Evolutionary conservation across 1,140 invertebrate genomes (phyloP).

Genomic region (Chrysoperla carnea): DNA sequence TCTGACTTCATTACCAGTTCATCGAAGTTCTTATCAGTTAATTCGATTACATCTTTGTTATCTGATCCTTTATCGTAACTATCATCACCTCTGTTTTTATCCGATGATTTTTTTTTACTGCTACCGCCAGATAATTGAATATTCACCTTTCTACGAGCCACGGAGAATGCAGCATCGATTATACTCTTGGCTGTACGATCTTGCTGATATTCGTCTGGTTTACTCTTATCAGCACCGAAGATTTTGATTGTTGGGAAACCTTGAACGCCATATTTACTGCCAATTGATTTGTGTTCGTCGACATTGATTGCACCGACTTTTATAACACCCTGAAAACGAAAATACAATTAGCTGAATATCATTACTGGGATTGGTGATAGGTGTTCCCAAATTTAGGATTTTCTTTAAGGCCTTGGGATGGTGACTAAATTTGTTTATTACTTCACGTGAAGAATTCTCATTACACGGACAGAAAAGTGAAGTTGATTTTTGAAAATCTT

Average conservation of each 20-base stretch:
- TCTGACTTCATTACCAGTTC: conserved; percentile 76
- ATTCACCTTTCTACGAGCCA: conserved; percentile 49
- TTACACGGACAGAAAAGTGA: too few relatives aligned
- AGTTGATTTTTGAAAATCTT: too few relatives aligned
- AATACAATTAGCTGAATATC: too few relatives aligned
- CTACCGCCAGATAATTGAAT: conserved; percentile 37
- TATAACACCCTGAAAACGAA: conserved; percentile 52
- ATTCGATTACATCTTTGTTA: conserved; percentile 67
- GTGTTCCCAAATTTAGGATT: too few relatives aligned
- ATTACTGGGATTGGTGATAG: too few relatives aligned
- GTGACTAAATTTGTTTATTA: too few relatives aligned
- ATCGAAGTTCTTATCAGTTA: conserved; percentile 92
- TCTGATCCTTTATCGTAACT: conserved; percentile 12
- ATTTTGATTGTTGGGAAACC: conserved; percentile 97
- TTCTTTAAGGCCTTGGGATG: too few relatives aligned
- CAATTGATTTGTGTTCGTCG: conserved; percentile 72
- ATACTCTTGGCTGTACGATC: conserved; percentile 69
- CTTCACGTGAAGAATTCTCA: too few relatives aligned
- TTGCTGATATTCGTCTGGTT: conserved; percentile 76
- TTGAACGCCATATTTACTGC: conserved; percentile 59
- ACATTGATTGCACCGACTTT: conserved; percentile 91
- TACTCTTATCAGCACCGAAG: conserved; percentile 74
- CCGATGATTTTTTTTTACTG: conserved; percentile 8
- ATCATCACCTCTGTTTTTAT: not conserved
- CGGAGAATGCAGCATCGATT: conserved; percentile 64